Evolutionary conservation across 2,113 vertebrate species (phyloP).

Genomic region (Tragelaphus strepsiceros): DNA sequence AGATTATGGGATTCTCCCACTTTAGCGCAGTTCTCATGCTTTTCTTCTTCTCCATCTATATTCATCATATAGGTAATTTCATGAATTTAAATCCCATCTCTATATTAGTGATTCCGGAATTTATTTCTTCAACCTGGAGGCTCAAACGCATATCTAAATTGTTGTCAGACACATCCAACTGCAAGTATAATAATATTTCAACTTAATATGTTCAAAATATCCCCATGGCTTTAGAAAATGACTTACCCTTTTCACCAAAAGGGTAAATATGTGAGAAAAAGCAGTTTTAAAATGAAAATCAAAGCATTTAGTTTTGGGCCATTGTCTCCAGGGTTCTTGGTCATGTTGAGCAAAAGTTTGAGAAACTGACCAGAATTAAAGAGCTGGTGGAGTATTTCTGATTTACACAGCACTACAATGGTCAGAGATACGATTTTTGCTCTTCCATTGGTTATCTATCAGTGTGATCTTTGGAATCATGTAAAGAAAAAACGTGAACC

Average conservation of each 20-base stretch:
- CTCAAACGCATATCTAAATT: background rate
- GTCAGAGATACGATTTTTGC: background rate
- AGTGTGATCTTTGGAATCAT: background rate
- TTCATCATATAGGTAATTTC: background rate
- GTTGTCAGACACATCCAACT: background rate
- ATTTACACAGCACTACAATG: background rate
- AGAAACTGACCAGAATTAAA: background rate
- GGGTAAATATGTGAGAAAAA: background rate
- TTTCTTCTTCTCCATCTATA: background rate
- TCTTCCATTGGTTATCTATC: background rate
- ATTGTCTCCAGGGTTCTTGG: background rate
- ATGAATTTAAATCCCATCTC: background rate
- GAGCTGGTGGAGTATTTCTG: background rate
- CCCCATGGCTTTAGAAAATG: background rate
- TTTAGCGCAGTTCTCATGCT: background rate
- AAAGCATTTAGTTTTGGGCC: background rate
- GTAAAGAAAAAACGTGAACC: background rate
- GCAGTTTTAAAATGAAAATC: background rate
- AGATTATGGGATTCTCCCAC: background rate
- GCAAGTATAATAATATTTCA: background rate
- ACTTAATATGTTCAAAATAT: background rate
- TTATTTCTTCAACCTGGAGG: background rate
- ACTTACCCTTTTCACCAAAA: background rate
- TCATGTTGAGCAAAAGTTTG: background rate
- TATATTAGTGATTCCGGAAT: background rate